phyloP scores from a whole-genome alignment of 2,797 vertebrate species.

The Spinibarbus caldwelli region DNA sequence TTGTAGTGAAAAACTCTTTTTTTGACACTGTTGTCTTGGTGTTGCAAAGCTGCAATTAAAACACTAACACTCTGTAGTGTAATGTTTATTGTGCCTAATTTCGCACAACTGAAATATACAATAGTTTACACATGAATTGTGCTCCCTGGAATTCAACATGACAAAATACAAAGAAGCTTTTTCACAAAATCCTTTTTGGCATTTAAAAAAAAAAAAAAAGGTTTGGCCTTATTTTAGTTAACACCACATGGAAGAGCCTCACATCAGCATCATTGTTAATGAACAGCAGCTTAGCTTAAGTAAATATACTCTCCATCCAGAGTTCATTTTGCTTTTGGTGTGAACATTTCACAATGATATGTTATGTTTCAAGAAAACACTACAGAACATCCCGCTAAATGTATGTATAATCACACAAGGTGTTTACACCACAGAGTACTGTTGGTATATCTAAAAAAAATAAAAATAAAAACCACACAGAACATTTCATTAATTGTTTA shows the following conservation, averaged over 20 bases:
- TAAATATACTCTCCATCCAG: background rate
- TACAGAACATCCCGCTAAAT: background rate
- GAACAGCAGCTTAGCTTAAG: slow-evolving; percentile 8
- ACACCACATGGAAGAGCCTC: background rate
- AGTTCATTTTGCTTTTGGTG: background rate
- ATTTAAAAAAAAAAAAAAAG: background rate
- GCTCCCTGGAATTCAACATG: background rate
- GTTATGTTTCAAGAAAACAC: background rate
- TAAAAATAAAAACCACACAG: background rate
- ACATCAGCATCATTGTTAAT: background rate
- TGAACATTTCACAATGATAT: background rate
- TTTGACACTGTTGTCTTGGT: background rate
- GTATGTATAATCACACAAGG: background rate
- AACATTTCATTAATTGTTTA: background rate
- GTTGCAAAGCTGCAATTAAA: background rate
- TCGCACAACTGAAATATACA: slow-evolving; percentile 10
- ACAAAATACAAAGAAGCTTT: background rate
- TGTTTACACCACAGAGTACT: background rate
- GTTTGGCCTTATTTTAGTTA: background rate
- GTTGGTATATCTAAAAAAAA: background rate
- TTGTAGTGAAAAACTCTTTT: background rate
- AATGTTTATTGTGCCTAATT: slow-evolving; percentile 20
- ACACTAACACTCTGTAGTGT: slow-evolving; percentile 1
- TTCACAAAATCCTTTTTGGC: slow-evolving; percentile 8
- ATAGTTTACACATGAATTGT: background rate